phyloP scores from a whole-genome alignment of 2,888 invertebrate species.

The Aplocera efformata region DNA sequence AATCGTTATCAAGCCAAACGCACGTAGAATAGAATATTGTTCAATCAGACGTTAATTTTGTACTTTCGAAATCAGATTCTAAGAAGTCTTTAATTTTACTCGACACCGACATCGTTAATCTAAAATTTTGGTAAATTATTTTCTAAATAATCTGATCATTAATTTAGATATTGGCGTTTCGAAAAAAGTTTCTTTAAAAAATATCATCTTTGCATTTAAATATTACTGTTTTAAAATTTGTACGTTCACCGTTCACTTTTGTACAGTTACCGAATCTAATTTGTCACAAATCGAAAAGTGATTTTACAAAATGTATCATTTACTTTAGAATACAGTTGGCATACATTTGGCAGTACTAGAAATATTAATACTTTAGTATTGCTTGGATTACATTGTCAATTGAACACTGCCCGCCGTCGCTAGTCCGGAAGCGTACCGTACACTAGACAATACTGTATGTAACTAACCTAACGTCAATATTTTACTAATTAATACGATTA shows the following conservation, averaged over 20 bases:
- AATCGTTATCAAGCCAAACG: constrained; percentile 66
- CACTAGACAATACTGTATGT: constrained; percentile 76
- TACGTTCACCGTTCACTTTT: constrained; percentile 75
- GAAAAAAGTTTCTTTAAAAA: constrained; percentile 79
- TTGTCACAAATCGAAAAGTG: constrained; percentile 79
- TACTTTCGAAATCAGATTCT: constrained; percentile 80
- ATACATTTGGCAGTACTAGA: constrained; percentile 79
- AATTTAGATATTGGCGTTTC: constrained; percentile 78
- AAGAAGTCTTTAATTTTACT: constrained; percentile 76
- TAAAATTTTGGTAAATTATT: constrained; percentile 64
- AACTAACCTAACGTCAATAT: constrained; percentile 77
- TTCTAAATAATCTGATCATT: constrained; percentile 76
- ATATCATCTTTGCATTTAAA: constrained; percentile 70
- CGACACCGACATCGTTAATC: constrained; percentile 68
- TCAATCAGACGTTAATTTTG: constrained; percentile 74
- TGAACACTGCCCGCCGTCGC: constrained; percentile 70
- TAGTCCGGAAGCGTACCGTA: constrained; percentile 59
- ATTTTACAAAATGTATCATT: constrained; percentile 65
- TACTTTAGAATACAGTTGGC: constrained; percentile 77
- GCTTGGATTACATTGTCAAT: constrained; percentile 79
- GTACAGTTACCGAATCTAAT: constrained; percentile 80
- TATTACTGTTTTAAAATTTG: constrained; percentile 78
- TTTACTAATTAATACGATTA: constrained; percentile 73
- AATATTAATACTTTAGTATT: constrained; percentile 80
- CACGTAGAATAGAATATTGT: constrained; percentile 71